Conservation (phyloP, 2,113 vertebrate species). For the Hypocryptadius cinnamomeus region DNA sequence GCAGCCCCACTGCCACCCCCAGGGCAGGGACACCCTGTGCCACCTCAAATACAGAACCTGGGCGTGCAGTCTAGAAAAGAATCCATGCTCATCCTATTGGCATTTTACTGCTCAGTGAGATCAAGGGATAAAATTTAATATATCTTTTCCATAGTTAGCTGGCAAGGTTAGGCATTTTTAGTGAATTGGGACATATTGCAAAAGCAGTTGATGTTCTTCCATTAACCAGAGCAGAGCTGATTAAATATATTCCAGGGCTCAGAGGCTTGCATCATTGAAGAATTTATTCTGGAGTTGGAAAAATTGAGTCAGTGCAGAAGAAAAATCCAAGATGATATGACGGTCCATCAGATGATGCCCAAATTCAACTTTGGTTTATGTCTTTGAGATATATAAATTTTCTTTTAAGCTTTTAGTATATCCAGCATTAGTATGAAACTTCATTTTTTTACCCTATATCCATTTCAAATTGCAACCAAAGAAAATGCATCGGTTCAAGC, state of each 20-base stretch:
- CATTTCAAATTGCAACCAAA: not conserved
- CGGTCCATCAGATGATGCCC: not conserved
- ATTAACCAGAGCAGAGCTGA: not conserved
- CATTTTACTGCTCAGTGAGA: not conserved
- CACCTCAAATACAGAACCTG: not conserved
- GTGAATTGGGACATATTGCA: not conserved
- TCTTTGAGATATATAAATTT: not conserved
- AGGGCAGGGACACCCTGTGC: rapidly evolving
- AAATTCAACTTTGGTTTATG: not conserved
- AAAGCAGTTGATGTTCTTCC: not conserved
- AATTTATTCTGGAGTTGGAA: not conserved
- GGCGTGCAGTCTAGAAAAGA: not conserved
- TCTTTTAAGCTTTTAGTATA: not conserved
- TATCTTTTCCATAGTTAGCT: not conserved
- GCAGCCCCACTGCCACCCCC: not conserved
- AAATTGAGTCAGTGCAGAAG: not conserved
- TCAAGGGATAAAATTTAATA: not conserved
- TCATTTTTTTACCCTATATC: not conserved
- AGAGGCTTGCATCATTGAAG: not conserved
- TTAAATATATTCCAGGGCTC: not conserved
- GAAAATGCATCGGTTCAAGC: not conserved
- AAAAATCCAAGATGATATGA: not conserved
- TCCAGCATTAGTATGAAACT: not conserved
- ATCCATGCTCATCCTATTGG: rapidly evolving
- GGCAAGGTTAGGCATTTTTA: not conserved